Percentiles rank a stretch among this genome's conserved stretches.
Evolutionary conservation across 2,888 invertebrate species (phyloP).

Genomic region (Hyppa rectilinea): DNA sequence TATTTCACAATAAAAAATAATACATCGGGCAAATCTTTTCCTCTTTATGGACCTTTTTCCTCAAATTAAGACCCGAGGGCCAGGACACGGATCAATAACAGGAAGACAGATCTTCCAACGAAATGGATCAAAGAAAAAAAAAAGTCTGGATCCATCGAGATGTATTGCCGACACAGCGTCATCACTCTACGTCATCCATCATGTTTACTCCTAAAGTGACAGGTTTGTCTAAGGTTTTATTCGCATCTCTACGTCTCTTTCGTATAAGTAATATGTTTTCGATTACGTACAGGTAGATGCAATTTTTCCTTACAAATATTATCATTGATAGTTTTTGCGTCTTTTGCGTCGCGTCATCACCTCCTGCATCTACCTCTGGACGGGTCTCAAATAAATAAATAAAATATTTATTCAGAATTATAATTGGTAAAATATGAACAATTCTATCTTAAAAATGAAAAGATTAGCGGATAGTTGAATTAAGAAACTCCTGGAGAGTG

Average conservation of each 20-base stretch:
- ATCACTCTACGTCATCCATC: constrained; percentile 28
- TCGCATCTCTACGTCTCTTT: background rate
- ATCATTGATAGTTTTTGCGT: no score
- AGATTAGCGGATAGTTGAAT: no score
- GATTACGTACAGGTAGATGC: no score
- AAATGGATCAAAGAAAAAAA: constrained; percentile 15
- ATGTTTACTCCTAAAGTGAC: constrained; percentile 14
- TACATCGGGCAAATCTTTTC: background rate
- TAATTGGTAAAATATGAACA: no score
- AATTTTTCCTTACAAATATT: no score
- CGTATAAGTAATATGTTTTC: no score
- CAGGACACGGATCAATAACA: constrained; percentile 28
- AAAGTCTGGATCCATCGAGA: constrained; percentile 13
- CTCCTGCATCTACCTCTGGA: no score
- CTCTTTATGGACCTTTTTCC: background rate
- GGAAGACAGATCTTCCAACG: constrained; percentile 20
- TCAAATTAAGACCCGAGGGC: constrained; percentile 6
- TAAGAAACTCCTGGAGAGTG: background rate
- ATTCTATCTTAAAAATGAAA: no score
- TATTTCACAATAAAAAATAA: background rate
- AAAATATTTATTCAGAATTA: no score
- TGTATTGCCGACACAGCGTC: constrained; percentile 13
- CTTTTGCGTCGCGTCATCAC: no score
- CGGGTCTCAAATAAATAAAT: no score
- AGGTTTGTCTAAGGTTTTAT: constrained; percentile 1